Percentiles rank a stretch among this genome's conserved stretches.
Evolutionary conservation across 2,113 vertebrate species (phyloP).

Genomic region (Myiozetetes cayanensis): DNA sequence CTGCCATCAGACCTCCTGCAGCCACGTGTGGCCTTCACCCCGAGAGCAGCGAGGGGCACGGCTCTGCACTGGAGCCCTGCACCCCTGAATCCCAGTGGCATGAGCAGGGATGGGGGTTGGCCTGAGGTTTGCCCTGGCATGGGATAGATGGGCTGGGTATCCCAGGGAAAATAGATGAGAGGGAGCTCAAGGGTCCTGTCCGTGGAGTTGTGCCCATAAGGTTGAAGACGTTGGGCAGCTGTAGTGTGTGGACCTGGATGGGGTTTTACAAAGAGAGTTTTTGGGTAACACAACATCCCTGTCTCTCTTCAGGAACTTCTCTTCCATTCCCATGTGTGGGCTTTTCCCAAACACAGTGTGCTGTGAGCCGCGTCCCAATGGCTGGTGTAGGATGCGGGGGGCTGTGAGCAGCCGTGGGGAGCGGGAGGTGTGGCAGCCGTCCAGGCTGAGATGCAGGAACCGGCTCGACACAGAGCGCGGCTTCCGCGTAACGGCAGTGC

Average conservation of each 20-base stretch:
- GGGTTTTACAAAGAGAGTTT: not conserved
- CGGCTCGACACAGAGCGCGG: rapidly evolving
- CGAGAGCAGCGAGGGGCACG: rapidly evolving
- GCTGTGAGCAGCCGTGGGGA: rapidly evolving
- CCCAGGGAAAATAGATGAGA: not conserved
- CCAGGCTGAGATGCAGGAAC: rapidly evolving
- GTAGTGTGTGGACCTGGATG: rapidly evolving
- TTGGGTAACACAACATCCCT: not conserved
- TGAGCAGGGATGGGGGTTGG: not conserved
- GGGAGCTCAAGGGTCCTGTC: not conserved
- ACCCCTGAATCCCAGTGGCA: rapidly evolving
- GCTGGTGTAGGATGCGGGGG: not conserved
- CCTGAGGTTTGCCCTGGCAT: rapidly evolving
- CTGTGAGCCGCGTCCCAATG: rapidly evolving
- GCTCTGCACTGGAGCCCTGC: not conserved
- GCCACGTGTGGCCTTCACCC: rapidly evolving
- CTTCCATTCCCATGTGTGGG: rapidly evolving
- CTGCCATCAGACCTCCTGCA: not conserved
- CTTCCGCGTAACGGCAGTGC: not conserved
- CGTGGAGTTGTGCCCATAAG: rapidly evolving
- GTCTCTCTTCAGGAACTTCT: not conserved
- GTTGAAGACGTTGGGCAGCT: not conserved
- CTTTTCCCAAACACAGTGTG: not conserved
- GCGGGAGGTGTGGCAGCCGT: rapidly evolving
- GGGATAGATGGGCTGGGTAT: not conserved